Evolutionary conservation across 2,888 invertebrate species (phyloP), one percentile per base, ranked within the genome.

Genomic region (Polydrusus pterygomalis): DNA sequence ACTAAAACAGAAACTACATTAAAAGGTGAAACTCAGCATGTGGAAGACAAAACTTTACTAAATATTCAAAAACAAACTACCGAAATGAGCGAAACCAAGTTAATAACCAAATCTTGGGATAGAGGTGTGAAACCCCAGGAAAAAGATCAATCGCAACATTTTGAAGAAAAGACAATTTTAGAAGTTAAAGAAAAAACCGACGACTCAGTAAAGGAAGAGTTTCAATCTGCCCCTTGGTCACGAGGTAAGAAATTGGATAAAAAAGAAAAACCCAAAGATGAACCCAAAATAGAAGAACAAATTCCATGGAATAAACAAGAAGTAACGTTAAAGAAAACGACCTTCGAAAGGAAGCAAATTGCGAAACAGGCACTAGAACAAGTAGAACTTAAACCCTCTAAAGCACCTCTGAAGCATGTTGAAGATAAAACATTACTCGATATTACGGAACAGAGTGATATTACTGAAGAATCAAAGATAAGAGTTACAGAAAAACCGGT

Each of bases 231-330:
- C 58, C 43, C 64, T 25, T 74, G 51, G 56, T 64, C 60, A 67
- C 74, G 65, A 10, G 75, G 65, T 7, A 25, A 17, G 18, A 69
- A 69, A 56, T 40, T 49, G 67, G 25, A 15, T 9, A 30, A 51
- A 3, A 40, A 63, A 71, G 49, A 70, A 30, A 17, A 65, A n/a
- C 63, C 34, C 40, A 71, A 47, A 30, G 20, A 49, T 7, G 25
- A 15, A 9, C 11, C 5, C 18, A 20, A 70, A 45, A 51, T 20
- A 60, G 58, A 67, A 30, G 63, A 74, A 74, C 45, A 65, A 3
- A 43, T 65, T 54, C 74, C 78, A 11, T 78, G 78, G 78, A 93
- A 90, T 15, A 90, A 93, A 82, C 92, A 93, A 86, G 89, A 89
- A 75, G 87, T 91, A 30, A 86, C 84, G 43, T 82, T 91, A 13